Evolutionary conservation across 1,140 invertebrate species (phyloP).

Genomic region (Galendromus occidentalis): DNA sequence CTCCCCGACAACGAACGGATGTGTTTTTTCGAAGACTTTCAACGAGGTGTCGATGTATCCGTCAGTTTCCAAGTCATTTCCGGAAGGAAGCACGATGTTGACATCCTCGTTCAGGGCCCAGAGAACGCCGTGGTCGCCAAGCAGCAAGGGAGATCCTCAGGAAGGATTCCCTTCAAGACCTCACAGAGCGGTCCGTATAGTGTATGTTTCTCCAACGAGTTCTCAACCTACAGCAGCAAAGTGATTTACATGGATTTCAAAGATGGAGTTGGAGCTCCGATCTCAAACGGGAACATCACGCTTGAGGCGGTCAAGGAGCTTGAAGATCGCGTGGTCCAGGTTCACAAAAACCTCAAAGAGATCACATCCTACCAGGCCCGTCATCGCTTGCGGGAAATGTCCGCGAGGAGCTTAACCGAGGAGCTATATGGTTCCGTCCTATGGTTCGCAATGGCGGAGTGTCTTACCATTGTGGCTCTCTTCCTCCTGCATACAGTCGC

Average conservation of each 20-base stretch:
- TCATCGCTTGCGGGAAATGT: slow-evolving; percentile 77
- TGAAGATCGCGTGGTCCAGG: slow-evolving; percentile 52
- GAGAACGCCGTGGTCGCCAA: slow-evolving; percentile 72
- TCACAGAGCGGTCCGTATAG: slow-evolving; percentile 49
- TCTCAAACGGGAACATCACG: slow-evolving; percentile 59
- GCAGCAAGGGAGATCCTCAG: slow-evolving; percentile 79
- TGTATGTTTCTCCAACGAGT: slow-evolving; percentile 97
- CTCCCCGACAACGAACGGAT: slow-evolving; percentile 90
- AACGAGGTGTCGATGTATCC: slow-evolving; percentile 56
- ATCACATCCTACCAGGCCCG: slow-evolving; percentile 89
- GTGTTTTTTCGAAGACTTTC: slow-evolving; percentile 88
- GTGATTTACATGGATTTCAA: slow-evolving; percentile 96
- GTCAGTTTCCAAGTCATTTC: slow-evolving; percentile 98
- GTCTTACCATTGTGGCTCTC: slow-evolving; percentile 57
- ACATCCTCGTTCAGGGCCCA: slow-evolving; percentile 73
- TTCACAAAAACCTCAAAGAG: slow-evolving; percentile 63
- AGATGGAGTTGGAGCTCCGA: slow-evolving; percentile 67
- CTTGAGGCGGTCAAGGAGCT: slow-evolving; percentile 86
- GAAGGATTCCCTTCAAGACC: slow-evolving; percentile 67
- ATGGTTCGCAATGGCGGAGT: slow-evolving; percentile 76
- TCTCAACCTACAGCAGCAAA: slow-evolving; percentile 98
- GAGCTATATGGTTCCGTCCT: slow-evolving; percentile 80
- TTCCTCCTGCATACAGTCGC: slow-evolving; percentile 72
- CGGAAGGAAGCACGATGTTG: slow-evolving; percentile 96
- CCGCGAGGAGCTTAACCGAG: slow-evolving; percentile 79